Percentiles rank a stretch among this genome's conserved stretches.
These are phyloP conservation scores for Nesospiza acunhae DNA, from an alignment of 2,113 vertebrate genomes.

Conservation along the genomic window DNA sequence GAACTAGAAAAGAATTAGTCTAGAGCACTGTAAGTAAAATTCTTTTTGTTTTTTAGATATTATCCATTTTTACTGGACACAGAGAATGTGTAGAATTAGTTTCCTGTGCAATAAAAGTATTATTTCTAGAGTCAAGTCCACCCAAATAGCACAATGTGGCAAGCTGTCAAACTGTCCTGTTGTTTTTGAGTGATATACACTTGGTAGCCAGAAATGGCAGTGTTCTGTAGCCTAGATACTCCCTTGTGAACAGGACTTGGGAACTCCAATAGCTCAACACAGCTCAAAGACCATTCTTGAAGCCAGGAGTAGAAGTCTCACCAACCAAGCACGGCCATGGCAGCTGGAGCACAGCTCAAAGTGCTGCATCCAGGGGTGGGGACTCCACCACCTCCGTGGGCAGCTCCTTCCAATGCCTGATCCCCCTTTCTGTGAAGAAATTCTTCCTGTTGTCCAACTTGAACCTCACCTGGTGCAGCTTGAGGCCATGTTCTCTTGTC, in stretches of 20 bases:
- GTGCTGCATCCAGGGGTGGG: background rate
- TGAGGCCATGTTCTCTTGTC: background rate
- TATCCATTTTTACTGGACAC: background rate
- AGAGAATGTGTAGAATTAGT: background rate
- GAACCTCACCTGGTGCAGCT: background rate
- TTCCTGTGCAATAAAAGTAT: background rate
- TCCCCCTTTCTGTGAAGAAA: background rate
- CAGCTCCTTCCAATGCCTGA: background rate
- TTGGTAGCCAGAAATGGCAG: background rate
- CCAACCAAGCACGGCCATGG: accelerated
- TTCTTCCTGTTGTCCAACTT: background rate
- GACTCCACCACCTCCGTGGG: background rate
- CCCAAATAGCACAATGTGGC: background rate
- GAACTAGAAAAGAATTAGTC: background rate
- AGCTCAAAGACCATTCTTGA: background rate
- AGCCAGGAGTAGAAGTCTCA: background rate
- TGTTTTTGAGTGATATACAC: background rate
- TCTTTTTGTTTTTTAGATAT: background rate
- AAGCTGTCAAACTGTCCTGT: background rate
- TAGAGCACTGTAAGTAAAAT: background rate
- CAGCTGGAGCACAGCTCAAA: background rate
- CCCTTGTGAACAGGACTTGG: background rate
- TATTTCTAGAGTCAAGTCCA: background rate
- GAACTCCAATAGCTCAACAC: background rate
- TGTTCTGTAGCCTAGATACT: background rate